These are phyloP conservation scores for Vulpes lagopus DNA, from an alignment of 2,113 vertebrate species.

Conservation along the genomic window DNA sequence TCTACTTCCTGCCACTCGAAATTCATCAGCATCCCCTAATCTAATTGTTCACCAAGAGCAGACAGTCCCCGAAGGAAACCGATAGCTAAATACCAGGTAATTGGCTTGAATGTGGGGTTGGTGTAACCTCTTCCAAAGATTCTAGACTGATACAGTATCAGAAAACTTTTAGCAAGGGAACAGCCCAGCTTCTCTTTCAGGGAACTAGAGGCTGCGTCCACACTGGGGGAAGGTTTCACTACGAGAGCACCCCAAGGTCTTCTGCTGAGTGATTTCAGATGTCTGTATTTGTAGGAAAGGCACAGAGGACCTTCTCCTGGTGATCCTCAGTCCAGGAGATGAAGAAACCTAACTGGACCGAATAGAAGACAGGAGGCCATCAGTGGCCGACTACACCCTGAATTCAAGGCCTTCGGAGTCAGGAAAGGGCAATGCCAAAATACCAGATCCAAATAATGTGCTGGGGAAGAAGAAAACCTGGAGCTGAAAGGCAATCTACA, in stretches of 20 bases:
- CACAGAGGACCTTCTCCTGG: not conserved
- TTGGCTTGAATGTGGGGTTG: slow-evolving; percentile 52
- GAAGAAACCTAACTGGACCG: not conserved
- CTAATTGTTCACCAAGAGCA: slow-evolving; percentile 73
- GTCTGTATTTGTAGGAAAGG: slow-evolving; percentile 54
- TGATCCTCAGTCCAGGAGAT: not conserved
- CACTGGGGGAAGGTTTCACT: not conserved
- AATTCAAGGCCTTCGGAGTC: slow-evolving; percentile 49
- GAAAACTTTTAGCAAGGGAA: slow-evolving; percentile 72
- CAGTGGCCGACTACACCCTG: not conserved
- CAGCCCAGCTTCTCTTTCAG: not conserved
- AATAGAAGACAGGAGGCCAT: not conserved
- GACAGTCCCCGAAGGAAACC: slow-evolving; percentile 72
- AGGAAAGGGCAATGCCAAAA: slow-evolving; percentile 56
- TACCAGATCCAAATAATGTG: slow-evolving; percentile 56
- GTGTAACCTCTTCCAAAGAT: slow-evolving; percentile 59
- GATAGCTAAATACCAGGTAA: slow-evolving; percentile 76
- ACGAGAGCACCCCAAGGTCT: slow-evolving; percentile 62
- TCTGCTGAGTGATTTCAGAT: slow-evolving; percentile 51
- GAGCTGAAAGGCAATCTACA: slow-evolving; percentile 43
- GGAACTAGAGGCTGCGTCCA: not conserved
- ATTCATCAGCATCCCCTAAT: slow-evolving; percentile 77
- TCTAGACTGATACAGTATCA: slow-evolving; percentile 44
- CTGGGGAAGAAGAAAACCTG: slow-evolving; percentile 61
- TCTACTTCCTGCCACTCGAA: slow-evolving; percentile 70